Evolutionary conservation across 2,888 invertebrate genomes (phyloP), one percentile per base, ranked within the genome.

Genomic region (Nipponacmea schrenckii): DNA sequence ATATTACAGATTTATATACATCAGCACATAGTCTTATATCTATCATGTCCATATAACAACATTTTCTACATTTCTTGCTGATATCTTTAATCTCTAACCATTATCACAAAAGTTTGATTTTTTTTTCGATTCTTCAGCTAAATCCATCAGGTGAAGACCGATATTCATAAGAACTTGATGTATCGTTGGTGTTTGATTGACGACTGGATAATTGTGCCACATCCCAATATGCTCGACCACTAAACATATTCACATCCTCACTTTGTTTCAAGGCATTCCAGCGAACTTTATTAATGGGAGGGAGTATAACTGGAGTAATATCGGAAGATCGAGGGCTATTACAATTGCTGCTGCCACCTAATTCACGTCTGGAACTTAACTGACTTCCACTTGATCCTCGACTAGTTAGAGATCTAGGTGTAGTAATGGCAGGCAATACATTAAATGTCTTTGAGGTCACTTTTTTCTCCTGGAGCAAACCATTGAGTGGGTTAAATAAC

Each of bases 361-460:
- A 10, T 56, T 56, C 56, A 24, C 24, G 56, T 12, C 20, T 24
- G 20, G 56, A 56, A 24, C 56, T 24, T 17, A 56, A 20, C 56
- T 56, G 56, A 24, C 56, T 56, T 24, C 12, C 20, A 24, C 56
- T 56, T 7, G 56, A 56, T 56, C 24, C 24, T 3, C 24, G 20
- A 56, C 56, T 56, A 24, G 56, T 56, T 56, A 56, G 5, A 56
- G 56, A 20, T 14, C 45, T 48, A 17, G 71, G 50, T 26, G 72
- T 75, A 4, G 77, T 77, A 45, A 83, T 83, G 2, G 81, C 80
- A 10, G 83, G 83, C 66, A 83, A 75, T 20, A 82, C 82, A 27
- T 80, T 70, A 65, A 81, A 83, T 71, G 82, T 83, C 66, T 77
- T 78, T 76, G 82, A 80, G 20, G 76, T 70, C 56, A 81, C 77